phyloP scores from a whole-genome alignment of 1,140 invertebrate species.

The Leptestheria dahalacensis region DNA sequence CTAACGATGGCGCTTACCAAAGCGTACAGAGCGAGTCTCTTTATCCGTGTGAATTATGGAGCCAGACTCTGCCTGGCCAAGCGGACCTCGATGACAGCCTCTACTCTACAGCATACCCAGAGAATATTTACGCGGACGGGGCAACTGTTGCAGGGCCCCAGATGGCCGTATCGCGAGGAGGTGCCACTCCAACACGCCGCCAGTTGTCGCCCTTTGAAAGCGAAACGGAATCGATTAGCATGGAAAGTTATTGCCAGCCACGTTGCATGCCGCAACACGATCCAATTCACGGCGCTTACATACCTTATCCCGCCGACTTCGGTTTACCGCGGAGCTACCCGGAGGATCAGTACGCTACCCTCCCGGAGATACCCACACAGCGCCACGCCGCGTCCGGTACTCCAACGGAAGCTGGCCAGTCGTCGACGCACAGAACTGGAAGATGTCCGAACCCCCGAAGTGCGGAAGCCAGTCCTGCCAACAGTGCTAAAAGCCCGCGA shows the following conservation, averaged over 20 bases:
- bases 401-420: neutral
- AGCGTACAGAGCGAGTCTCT: conserved; percentile 13
- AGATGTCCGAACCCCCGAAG: neutral
- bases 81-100: too few relatives aligned
- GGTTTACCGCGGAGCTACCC: conserved; percentile 5
- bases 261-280: conserved; percentile 4
- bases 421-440: neutral
- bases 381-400: neutral
- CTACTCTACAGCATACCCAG: too few relatives aligned
- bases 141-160: neutral
- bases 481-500: neutral
- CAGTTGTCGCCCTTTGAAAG: neutral
- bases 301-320: conserved; percentile 8
- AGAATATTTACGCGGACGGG: neutral
- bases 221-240: neutral
- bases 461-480: neutral
- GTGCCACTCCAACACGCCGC: neutral
- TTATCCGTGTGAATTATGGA: conserved; percentile 12
- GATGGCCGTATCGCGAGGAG: neutral
- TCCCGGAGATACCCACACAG: neutral
- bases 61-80: neutral
- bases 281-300: neutral
- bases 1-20: conserved; percentile 9
- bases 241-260: neutral
- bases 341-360: neutral